Evolutionary conservation across 2,888 invertebrate species (phyloP), one percentile per base, ranked within the genome.

Genomic region (Morpho helenor): DNA sequence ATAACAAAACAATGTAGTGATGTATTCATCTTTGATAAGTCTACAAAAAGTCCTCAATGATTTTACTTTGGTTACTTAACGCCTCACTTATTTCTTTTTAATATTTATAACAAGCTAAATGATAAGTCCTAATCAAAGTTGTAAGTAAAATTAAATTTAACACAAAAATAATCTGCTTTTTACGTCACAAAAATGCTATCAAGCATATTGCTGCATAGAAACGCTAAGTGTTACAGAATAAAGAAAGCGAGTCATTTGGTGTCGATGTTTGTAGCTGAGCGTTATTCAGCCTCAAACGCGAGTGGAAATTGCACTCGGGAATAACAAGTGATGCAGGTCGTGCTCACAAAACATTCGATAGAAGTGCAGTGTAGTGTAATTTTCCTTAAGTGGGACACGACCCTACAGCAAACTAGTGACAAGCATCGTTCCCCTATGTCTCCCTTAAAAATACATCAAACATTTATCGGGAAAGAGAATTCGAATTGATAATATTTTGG

Each of bases 341-440:
- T 65, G 66, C 63, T 55, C 64, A 69, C 66, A 69, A 69, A 69
- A 70, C 68, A 67, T 66, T 63, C 71, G 69, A 69, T 71, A 65
- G 65, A 68, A 63, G 57, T 56, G 76, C 74, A 72, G 78, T 71
- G 75, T 75, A 80, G 80, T 78, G 84, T 84, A 83, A 87, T 87
- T 84, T 84, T 78, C 73, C 73, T 79, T 80, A 81, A 87, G 87
- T 83, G 77, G 73, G 75, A 70, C 76, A 84, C 78, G 56, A 61
- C 60, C 57, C 62, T 64, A 65, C 55, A 56, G 67, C 66, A 66
- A 68, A 67, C 68, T 68, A 66, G 60, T 65, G 61, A 62, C 66
- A 23, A 54, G 48, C 41, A 42, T 42, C 23, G 53, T 42, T 54
- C 53, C 61, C 66, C 66, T 61, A 55, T 61, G 66, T 67, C 65